Evolutionary conservation across 2,113 vertebrate species (phyloP).

Genomic region (Oncorhynchus keta): DNA sequence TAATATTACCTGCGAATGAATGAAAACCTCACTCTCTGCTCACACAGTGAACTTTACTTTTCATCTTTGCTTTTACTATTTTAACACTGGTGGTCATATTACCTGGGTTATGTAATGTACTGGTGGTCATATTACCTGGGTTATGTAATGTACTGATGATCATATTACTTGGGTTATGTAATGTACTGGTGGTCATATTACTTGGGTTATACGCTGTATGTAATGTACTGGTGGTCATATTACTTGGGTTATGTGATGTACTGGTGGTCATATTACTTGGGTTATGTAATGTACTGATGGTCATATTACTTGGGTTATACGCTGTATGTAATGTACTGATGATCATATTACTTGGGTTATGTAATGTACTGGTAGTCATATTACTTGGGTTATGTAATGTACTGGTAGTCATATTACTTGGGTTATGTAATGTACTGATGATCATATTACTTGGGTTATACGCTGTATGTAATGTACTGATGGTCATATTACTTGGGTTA

Average conservation of each 20-base stretch:
- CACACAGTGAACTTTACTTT: not conserved
- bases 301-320: slow-evolving; percentile 5
- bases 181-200: not conserved
- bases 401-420: no score
- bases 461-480: not conserved
- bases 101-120: not conserved
- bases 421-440: no score
- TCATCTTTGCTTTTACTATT: not conserved
- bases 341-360: no score
- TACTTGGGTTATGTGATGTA: no score
- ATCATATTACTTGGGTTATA: no score
- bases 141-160: no score
- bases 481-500: slow-evolving; percentile 6
- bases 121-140: no score
- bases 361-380: no score
- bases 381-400: no score
- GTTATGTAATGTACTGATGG: not conserved
- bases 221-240: no score
- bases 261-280: not conserved
- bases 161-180: no score
- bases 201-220: slow-evolving; percentile 13
- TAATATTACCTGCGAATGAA: slow-evolving; percentile 55
- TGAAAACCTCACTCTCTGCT: slow-evolving; percentile 32
- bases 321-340: no score
- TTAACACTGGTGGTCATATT: not conserved